Evolutionary conservation across 2,888 invertebrate species (phyloP).

Genomic region (Azorinus chamasolen): DNA sequence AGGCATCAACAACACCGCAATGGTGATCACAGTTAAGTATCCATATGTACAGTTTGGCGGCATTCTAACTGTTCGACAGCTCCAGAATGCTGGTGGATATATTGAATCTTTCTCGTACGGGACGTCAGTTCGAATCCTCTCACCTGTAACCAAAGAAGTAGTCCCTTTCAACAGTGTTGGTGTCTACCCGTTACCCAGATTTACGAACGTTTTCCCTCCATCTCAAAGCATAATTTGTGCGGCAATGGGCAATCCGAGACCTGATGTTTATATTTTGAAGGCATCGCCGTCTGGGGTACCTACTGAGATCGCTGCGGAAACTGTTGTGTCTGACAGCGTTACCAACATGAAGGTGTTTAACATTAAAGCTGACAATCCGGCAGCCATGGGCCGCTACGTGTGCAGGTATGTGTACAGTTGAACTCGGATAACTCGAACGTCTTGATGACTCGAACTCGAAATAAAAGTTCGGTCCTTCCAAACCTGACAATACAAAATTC

Average conservation of each 20-base stretch:
- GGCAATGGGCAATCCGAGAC: conserved; percentile 62
- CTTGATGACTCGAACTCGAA: too few species aligned
- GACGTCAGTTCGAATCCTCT: conserved; percentile 44
- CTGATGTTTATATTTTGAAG: conserved; percentile 51
- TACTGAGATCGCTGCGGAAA: conserved; percentile 27
- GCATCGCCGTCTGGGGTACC: conserved; percentile 4
- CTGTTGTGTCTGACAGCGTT: conserved; percentile 43
- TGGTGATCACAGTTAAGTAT: conserved; percentile 48
- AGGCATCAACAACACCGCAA: conserved; percentile 12
- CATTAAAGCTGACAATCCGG: conserved; percentile 19
- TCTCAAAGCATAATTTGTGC: conserved; percentile 55
- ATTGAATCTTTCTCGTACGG: conserved; percentile 50
- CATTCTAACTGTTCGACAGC: conserved; percentile 51
- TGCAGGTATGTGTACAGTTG: conserved; percentile 64
- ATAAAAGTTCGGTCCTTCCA: too few species aligned
- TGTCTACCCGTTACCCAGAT: conserved; percentile 39
- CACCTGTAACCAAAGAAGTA: conserved; percentile 28
- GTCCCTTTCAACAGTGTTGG: conserved; percentile 52
- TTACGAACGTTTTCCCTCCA: conserved; percentile 47
- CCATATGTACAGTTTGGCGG: conserved; percentile 57
- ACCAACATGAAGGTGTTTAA: conserved; percentile 52
- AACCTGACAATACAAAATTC: too few species aligned
- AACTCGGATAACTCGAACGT: too few species aligned
- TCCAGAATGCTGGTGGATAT: conserved; percentile 42
- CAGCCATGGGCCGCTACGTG: conserved; percentile 48